Evolutionary conservation across 1,140 invertebrate species (phyloP).

Genomic region (Caenorhabditis briggsae): DNA sequence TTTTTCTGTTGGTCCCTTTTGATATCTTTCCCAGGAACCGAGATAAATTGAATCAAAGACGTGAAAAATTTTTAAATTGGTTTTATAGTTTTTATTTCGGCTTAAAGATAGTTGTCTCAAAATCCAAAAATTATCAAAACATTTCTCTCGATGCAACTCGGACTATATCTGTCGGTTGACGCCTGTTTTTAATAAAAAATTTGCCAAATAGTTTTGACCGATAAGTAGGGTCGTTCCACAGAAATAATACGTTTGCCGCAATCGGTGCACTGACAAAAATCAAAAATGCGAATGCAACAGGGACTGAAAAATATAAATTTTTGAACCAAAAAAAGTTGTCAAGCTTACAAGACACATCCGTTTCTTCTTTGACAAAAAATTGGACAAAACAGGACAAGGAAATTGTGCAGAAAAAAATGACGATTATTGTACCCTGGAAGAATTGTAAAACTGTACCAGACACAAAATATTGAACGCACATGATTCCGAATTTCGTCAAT

Average conservation of each 20-base stretch:
- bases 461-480: not conserved
- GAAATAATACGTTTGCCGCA: not conserved
- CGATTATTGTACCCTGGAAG: not conserved
- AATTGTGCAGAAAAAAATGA: not conserved
- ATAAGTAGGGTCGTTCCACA: not conserved
- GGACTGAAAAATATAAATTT: not conserved
- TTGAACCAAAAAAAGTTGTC: not conserved
- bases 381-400: not conserved
- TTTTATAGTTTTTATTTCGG: too few species aligned
- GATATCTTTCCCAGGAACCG: too few species aligned
- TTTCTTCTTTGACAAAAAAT: not conserved
- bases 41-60: too few species aligned
- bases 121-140: too few species aligned
- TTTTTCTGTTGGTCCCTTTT: too few species aligned
- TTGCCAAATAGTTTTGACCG: too few species aligned
- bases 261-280: not conserved
- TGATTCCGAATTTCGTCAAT: conserved; percentile 2
- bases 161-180: too few species aligned
- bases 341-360: not conserved
- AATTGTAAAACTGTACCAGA: not conserved
- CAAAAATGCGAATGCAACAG: not conserved
- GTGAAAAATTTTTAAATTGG: too few species aligned
- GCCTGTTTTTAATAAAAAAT: too few species aligned
- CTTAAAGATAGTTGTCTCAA: too few species aligned
- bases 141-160: too few species aligned